Conservation (phyloP, 1,140 invertebrate species). For the Semibalanus balanoides region DNA sequence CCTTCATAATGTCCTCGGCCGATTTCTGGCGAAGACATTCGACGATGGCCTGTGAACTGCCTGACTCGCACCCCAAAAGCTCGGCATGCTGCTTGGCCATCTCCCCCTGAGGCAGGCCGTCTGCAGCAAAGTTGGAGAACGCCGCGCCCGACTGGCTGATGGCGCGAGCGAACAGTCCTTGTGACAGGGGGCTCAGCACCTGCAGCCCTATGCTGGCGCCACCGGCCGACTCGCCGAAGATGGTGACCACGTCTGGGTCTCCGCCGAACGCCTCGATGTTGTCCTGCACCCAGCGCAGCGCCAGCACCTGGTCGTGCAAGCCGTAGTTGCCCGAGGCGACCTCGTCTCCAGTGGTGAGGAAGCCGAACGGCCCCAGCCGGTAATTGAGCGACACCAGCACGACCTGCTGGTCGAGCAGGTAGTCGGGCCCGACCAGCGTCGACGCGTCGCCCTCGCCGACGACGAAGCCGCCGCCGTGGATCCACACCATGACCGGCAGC, state of each 20-base stretch:
- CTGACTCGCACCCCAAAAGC: too few relatives aligned
- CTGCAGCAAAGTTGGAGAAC: too few relatives aligned
- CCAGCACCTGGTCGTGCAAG: constrained; percentile 43
- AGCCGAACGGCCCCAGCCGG: too few relatives aligned
- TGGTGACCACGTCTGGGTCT: constrained; percentile 41
- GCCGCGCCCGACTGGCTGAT: constrained; percentile 20
- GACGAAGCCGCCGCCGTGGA: too few relatives aligned
- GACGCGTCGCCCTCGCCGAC: too few relatives aligned
- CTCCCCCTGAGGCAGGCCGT: too few relatives aligned
- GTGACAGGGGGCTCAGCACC: constrained; percentile 31
- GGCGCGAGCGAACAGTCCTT: constrained; percentile 19
- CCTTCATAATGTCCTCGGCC: too few relatives aligned
- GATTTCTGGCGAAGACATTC: too few relatives aligned
- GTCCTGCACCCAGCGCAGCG: constrained; percentile 42
- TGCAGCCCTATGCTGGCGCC: constrained; percentile 35
- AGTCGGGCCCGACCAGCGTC: constrained; percentile 29
- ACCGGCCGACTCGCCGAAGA: constrained; percentile 43
- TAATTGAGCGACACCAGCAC: constrained; percentile 50
- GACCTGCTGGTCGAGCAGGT: constrained; percentile 37
- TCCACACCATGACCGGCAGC: too few relatives aligned
- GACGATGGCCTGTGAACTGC: too few relatives aligned
- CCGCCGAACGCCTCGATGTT: constrained; percentile 44
- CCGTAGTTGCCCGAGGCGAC: constrained; percentile 48
- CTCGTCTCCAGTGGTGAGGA: too few relatives aligned
- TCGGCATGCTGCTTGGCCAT: too few relatives aligned